phyloP scores from a whole-genome alignment of 2,797 vertebrate genomes.

The Amblyopsis hoosieri region DNA sequence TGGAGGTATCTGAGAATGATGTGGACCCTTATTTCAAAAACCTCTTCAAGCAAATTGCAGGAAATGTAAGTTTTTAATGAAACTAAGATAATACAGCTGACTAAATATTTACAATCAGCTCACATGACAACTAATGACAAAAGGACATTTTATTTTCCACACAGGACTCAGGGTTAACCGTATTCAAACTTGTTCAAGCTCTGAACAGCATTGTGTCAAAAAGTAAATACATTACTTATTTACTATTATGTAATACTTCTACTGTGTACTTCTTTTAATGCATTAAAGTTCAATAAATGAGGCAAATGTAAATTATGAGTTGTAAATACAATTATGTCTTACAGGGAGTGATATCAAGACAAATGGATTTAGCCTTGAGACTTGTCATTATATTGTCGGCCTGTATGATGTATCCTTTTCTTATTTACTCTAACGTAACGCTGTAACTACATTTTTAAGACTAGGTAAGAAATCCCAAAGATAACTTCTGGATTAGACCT shows the following conservation, averaged over 20 bases:
- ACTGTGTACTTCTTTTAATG: not conserved
- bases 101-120: not conserved
- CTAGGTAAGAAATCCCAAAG: not conserved
- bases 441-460: not conserved
- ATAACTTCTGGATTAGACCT: not conserved
- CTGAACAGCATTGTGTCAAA: conserved; percentile 80
- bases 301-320: not conserved
- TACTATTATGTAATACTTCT: not conserved
- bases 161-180: conserved; percentile 86
- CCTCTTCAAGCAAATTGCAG: conserved; percentile 83
- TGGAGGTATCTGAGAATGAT: conserved; percentile 77
- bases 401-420: conserved; percentile 80
- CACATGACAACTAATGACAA: not conserved
- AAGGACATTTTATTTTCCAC: not conserved
- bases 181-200: conserved; percentile 82
- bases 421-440: no score
- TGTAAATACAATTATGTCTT: conserved; percentile 7
- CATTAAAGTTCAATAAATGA: no score
- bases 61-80: conserved; percentile 72
- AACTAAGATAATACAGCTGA: not conserved
- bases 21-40: conserved; percentile 79
- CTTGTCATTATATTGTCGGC: conserved; percentile 73
- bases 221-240: conserved; percentile 66
- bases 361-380: conserved; percentile 65
- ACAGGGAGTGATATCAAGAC: conserved; percentile 72